Evolutionary conservation across 1,140 invertebrate genomes (phyloP).

Genomic region (Drosophila athabasca): DNA sequence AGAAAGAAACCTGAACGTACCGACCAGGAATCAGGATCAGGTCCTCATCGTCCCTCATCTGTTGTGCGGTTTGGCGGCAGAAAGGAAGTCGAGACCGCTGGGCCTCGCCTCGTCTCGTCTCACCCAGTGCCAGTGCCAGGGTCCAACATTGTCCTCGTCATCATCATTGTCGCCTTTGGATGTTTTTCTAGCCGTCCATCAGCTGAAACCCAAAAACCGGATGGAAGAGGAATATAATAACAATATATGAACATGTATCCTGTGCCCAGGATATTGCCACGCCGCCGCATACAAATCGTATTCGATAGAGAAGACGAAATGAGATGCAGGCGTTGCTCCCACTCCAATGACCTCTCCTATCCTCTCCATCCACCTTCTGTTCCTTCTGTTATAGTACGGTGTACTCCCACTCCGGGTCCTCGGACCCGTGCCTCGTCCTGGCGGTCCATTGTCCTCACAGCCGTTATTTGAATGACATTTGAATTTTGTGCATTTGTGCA

Average conservation of each 20-base stretch:
- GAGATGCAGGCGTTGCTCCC: constrained; percentile 68
- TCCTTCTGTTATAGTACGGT: constrained; percentile 5
- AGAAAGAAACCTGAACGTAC: constrained; percentile 16
- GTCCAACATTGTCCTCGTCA: constrained; percentile 41
- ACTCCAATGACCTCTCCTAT: constrained; percentile 1
- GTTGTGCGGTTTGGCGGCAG: constrained; percentile 61
- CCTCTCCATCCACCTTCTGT: constrained; percentile 31
- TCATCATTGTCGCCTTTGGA: constrained; percentile 42
- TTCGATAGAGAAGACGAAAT: constrained; percentile 53
- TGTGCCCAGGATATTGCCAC: constrained; percentile 73
- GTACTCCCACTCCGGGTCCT: constrained; percentile 7
- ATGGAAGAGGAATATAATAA: constrained; percentile 75
- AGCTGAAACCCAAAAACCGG: constrained; percentile 53
- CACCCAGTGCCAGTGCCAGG: not conserved
- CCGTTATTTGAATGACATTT: constrained; percentile 78
- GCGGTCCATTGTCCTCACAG: constrained; percentile 68
- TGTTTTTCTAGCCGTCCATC: constrained; percentile 60
- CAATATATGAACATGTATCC: constrained; percentile 71
- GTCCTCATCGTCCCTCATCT: constrained; percentile 17
- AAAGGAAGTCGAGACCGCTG: constrained; percentile 57
- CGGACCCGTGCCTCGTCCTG: constrained; percentile 17
- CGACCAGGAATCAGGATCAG: not conserved
- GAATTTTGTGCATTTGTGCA: constrained; percentile 55
- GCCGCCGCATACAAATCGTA: constrained; percentile 56
- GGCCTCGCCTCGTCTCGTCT: constrained; percentile 8